Percentiles rank a stretch among this genome's conserved stretches.
phyloP scores from a whole-genome alignment of 2,113 vertebrate genomes.

The Condylura cristata region DNA sequence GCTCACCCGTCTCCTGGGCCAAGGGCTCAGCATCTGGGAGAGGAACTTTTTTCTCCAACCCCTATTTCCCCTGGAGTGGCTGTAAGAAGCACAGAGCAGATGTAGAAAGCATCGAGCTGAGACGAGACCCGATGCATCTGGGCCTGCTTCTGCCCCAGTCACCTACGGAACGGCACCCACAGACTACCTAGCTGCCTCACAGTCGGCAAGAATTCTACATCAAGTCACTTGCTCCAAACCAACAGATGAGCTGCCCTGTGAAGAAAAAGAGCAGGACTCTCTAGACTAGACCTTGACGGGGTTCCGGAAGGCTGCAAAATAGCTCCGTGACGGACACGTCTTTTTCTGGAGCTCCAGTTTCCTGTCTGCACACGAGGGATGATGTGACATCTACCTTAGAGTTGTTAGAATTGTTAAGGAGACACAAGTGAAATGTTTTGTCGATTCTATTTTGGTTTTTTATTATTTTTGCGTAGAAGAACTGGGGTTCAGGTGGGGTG shows the following conservation, averaged over 20 bases:
- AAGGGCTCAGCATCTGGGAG: background rate
- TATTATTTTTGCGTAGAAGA: too few species aligned
- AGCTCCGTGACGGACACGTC: background rate
- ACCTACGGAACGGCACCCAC: background rate
- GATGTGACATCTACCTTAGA: background rate
- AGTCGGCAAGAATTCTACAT: background rate
- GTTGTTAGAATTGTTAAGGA: background rate
- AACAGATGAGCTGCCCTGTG: constrained; percentile 13
- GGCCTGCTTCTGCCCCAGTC: background rate
- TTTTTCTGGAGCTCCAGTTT: background rate
- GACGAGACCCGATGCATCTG: background rate
- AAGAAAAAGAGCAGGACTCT: background rate
- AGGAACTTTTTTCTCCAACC: background rate
- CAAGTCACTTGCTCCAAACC: constrained; percentile 16
- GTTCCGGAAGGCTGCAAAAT: background rate
- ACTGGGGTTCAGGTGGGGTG: too few species aligned
- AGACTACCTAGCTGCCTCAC: background rate
- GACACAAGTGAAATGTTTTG: background rate
- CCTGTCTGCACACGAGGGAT: background rate
- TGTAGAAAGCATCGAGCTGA: constrained; percentile 26
- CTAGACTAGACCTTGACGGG: background rate
- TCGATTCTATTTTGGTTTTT: background rate
- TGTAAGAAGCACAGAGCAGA: background rate
- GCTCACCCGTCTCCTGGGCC: too few species aligned
- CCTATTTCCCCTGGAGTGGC: background rate